Evolutionary conservation across 1,140 invertebrate species (phyloP).

Genomic region (Araneus ventricosus): DNA sequence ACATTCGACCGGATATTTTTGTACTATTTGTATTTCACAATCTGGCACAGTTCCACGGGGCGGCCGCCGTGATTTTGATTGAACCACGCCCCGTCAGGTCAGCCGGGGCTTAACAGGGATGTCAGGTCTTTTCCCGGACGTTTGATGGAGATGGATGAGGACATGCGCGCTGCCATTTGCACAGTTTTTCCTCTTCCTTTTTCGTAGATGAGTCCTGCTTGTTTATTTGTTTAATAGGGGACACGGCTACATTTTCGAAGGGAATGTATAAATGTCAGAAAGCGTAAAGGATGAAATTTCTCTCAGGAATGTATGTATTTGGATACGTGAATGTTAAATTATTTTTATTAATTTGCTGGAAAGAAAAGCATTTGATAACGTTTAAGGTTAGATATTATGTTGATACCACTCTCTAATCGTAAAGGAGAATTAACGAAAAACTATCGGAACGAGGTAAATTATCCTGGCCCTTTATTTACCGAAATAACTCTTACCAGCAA

Average conservation of each 20-base stretch:
- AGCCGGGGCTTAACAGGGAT: slow-evolving; percentile 45
- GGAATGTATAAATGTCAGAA: neutral
- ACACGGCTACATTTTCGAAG: neutral
- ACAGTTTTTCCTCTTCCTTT: neutral
- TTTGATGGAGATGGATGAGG: slow-evolving; percentile 57
- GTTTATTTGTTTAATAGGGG: slow-evolving; percentile 1
- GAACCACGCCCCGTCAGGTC: slow-evolving; percentile 52
- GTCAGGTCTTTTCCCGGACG: slow-evolving; percentile 47
- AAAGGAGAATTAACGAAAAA: too few species aligned
- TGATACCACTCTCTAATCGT: too few species aligned
- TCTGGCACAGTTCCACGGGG: slow-evolving; percentile 44
- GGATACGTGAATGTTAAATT: too few species aligned
- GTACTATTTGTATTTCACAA: slow-evolving; percentile 58
- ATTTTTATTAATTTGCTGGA: too few species aligned
- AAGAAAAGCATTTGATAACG: too few species aligned
- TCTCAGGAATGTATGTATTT: too few species aligned
- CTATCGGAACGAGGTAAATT: too few species aligned
- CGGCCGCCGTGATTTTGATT: slow-evolving; percentile 51
- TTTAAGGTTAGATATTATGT: too few species aligned
- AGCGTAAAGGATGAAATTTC: neutral
- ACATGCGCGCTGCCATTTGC: neutral
- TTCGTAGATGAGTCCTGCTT: neutral
- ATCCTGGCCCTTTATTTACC: too few species aligned
- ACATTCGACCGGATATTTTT: slow-evolving; percentile 43
- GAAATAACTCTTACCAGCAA: too few species aligned